Base-by-base conservation (phyloP, 2,113 vertebrate species). In the Lepus americanus region DNA sequence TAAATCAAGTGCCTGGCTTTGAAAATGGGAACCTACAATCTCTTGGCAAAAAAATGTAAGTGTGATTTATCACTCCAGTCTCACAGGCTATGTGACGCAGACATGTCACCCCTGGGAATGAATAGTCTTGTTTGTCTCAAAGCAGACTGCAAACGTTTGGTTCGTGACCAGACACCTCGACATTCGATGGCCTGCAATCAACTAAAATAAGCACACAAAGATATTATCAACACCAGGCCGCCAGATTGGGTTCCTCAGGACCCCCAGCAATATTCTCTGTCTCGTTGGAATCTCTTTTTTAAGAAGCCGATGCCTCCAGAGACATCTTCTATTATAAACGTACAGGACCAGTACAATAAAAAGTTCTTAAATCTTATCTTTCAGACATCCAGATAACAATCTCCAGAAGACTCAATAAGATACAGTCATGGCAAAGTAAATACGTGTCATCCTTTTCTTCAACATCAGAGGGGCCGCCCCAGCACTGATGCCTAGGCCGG, bases 31-130 rank as follows among this genome's bases (percentile, higher is more conserved):
- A 86, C 64, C 29, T 84, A 85, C 53, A 88, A 16, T 93, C 20
- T 79, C 73, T 70, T 85, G 51, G 87, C 3, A 27, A 67, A 67
- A 88, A 70, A 17, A 53, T 55, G 22, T 61, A 79, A 61, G 53
- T 69, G 29, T 96, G 85, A 97, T 95, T 92, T 97, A 96, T 97
- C 64, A 17, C 64, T 94, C 49, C 12, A 66, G 79, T 95, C 73
- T 90, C 90, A 39, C 55, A 88, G 84, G 67, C 55, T 73, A 25
- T 66, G 53, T 22, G 88, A 97, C 10, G 13, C 14, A 85, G 94
- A 63, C 84, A 87, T 87, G 90, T 93, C 55, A 74, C 31, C 93
- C 55, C 51, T 70, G 85, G 63, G 92, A 78, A 88, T 74, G 94
- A 90, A 80, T 55, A 91, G 89, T 36, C 61, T 59, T 83, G 33